A percentile compares a stretch with the other conserved stretches of the same genome.
Evolutionary conservation across 1,140 invertebrate species (phyloP).

Genomic region (Littorina saxatilis): DNA sequence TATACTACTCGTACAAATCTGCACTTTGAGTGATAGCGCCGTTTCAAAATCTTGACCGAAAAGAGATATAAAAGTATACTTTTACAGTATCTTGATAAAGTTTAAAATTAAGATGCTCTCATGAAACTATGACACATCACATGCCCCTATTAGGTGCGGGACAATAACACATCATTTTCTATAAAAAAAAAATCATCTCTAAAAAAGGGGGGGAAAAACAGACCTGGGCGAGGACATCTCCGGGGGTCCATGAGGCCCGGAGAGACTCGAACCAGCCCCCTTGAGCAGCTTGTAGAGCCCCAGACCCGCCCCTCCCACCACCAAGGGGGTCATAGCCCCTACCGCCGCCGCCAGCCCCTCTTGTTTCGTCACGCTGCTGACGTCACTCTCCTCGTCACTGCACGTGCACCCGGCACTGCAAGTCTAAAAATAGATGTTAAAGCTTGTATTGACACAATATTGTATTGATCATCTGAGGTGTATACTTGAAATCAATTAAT

Average conservation of each 20-base stretch:
- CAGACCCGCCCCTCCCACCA: neutral
- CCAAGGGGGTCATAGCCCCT: slow-evolving; percentile 12
- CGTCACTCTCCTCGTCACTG: neutral
- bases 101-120: too few species aligned
- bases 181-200: too few species aligned
- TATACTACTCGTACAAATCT: too few species aligned
- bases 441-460: too few species aligned
- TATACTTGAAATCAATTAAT: neutral
- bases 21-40: too few species aligned
- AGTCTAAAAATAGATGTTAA: neutral
- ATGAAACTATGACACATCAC: too few species aligned
- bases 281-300: slow-evolving; percentile 23
- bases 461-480: neutral
- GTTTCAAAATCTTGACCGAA: too few species aligned
- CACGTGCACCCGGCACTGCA: slow-evolving; percentile 16
- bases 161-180: too few species aligned
- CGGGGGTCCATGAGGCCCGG: neutral
- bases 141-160: too few species aligned
- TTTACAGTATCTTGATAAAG: too few species aligned
- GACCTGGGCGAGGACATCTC: neutral
- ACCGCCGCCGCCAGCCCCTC: slow-evolving; percentile 24
- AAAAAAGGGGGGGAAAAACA: too few species aligned
- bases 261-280: neutral
- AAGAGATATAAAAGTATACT: too few species aligned
- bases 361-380: neutral